Percentiles rank a stretch among this genome's conserved stretches.
These are phyloP conservation scores for Lasioglossum lativentre DNA, from an alignment of 2,888 invertebrate genomes.

Conservation along the genomic window DNA sequence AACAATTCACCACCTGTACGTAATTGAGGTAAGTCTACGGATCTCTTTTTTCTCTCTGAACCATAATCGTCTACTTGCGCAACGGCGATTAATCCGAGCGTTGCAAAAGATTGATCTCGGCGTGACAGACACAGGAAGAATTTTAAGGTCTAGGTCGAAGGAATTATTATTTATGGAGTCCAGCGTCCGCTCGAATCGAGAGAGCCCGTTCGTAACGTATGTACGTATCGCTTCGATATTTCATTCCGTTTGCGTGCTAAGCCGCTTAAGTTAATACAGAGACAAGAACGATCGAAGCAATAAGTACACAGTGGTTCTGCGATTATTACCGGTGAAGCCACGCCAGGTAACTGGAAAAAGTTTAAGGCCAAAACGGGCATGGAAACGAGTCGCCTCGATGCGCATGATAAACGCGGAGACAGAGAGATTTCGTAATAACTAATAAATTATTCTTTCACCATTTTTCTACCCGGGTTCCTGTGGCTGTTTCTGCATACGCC, in stretches of 20 bases:
- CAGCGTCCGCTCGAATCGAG: neutral
- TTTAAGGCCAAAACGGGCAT: neutral
- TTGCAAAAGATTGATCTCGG: neutral
- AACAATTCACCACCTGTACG: neutral
- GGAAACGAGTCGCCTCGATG: constrained; percentile 20
- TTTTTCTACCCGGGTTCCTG: neutral
- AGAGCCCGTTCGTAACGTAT: neutral
- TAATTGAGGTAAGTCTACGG: too few species aligned
- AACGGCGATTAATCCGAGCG: neutral
- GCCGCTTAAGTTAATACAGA: neutral
- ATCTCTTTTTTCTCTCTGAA: neutral
- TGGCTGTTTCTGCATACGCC: neutral
- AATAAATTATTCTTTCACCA: neutral
- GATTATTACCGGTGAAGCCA: neutral
- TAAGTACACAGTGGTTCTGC: neutral
- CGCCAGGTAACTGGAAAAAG: neutral
- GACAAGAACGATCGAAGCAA: neutral
- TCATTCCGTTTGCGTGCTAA: constrained; percentile 1
- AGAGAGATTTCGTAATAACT: neutral
- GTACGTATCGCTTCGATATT: neutral
- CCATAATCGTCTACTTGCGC: neutral
- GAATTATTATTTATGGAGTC: constrained; percentile 1
- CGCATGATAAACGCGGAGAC: neutral
- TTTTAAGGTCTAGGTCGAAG: neutral
- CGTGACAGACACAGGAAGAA: neutral